These are phyloP conservation scores for Stenotaenia linearis DNA, from an alignment of 2,888 invertebrate species.

Conservation along the genomic window DNA sequence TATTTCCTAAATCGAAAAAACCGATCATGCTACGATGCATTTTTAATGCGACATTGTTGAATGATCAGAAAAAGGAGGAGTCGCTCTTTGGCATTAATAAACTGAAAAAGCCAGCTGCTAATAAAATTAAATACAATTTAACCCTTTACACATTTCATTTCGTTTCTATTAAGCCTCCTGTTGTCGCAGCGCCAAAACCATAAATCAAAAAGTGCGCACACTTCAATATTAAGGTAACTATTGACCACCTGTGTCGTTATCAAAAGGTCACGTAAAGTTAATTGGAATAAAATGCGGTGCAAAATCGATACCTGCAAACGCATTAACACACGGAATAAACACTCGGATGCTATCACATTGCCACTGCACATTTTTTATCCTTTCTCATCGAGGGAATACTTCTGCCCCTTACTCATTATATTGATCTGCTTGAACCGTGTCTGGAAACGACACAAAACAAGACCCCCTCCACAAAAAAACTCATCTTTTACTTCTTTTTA, in stretches of 20 bases:
- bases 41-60: neutral
- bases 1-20: neutral
- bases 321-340: neutral
- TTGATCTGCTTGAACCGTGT: neutral
- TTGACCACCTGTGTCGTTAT: neutral
- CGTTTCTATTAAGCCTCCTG: neutral
- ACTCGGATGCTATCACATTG: neutral
- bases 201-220: neutral
- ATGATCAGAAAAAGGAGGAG: neutral
- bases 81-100: neutral
- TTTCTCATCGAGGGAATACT: neutral
- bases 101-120: neutral
- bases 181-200: neutral
- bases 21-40: neutral
- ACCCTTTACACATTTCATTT: neutral
- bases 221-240: neutral
- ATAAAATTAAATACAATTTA: neutral
- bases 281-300: neutral
- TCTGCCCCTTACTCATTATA: neutral
- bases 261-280: neutral
- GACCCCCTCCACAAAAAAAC: neutral
- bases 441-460: neutral
- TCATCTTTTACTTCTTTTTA: too few relatives aligned
- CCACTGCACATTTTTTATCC: neutral
- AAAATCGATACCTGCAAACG: neutral